Evolutionary conservation across 1,140 invertebrate genomes (phyloP).

Genomic region (Atta texana): DNA sequence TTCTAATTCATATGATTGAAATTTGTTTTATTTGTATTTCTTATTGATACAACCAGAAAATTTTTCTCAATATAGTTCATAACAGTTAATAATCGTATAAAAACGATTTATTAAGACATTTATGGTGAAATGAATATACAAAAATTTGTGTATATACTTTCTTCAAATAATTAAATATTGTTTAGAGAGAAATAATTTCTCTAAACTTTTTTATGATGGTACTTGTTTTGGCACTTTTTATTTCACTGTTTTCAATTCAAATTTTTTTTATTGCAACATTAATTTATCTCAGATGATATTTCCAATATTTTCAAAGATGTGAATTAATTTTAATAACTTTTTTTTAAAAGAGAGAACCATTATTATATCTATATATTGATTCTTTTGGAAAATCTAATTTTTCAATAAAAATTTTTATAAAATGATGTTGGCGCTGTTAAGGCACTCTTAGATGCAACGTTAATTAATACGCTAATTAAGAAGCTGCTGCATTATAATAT

Average conservation of each 20-base stretch:
- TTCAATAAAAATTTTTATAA: neutral
- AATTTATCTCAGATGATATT: neutral
- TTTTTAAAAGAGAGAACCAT: neutral
- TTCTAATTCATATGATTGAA: no score
- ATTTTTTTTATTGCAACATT: neutral
- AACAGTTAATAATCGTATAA: neutral
- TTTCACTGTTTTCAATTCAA: neutral
- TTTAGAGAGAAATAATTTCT: neutral
- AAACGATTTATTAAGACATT: conserved; percentile 15
- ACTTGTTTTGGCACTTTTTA: conserved; percentile 44
- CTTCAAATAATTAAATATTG: neutral
- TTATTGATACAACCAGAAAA: no score
- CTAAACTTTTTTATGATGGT: neutral
- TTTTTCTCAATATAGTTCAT: no score
- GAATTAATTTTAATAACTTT: neutral
- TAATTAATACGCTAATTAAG: conserved; percentile 19
- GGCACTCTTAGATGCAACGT: neutral
- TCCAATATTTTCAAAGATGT: neutral
- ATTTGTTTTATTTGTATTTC: no score
- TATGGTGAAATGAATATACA: neutral
- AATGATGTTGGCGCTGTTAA: neutral
- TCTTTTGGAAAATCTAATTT: neutral
- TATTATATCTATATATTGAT: neutral
- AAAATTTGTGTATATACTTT: neutral
- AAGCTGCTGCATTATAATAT: neutral